Evolutionary conservation across 2,888 invertebrate genomes (phyloP), one percentile per base, ranked within the genome.

Genomic region (Lasioglossum figueresi): DNA sequence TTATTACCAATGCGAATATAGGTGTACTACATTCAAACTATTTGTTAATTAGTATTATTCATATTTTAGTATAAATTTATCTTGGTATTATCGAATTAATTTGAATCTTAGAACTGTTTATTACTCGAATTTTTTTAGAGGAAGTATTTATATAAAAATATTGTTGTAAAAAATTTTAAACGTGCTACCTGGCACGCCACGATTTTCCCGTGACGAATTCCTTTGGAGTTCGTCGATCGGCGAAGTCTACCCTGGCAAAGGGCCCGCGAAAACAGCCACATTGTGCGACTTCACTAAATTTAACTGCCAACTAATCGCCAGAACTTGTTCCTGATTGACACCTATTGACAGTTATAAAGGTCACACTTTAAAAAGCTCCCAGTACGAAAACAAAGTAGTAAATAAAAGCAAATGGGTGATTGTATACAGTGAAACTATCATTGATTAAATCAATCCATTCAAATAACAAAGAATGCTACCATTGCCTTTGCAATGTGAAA

Each of bases 281-380:
- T 86, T 88, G 86, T 88, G 79, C 84, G 84, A 78, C 76, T 85
- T 80, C 78, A 84, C 90, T 91, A 92, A 91, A 91, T 90, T 90
- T 91, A 92, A 87, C 88, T 74, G 85, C 59, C 88, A 83, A 91
- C 89, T 91, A 92, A 92, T 92, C 87, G 83, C 78, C 68, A 80
- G 86, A 85, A 84, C 77, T 82, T 84, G 83, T 84, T 87, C 76
- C 83, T 87, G 84, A 90, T 88, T 88, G 85, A 88, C 82, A 88
- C 83, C 80, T 85, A 84, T 63, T 73, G 80, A 83, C 77, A 80
- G 68, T 43, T 75, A 78, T 72, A 74, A 89, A 78, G 79, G 75
- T 52, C 40, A 8, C 37, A 56, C 37, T 27, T 34, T 76, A 71
- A 75, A 79, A 68, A 76, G 31, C 16, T 52, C 1, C 23, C 56